These are phyloP conservation scores for Megalopta genalis DNA, from an alignment of 1,140 invertebrate species.

Conservation along the genomic window DNA sequence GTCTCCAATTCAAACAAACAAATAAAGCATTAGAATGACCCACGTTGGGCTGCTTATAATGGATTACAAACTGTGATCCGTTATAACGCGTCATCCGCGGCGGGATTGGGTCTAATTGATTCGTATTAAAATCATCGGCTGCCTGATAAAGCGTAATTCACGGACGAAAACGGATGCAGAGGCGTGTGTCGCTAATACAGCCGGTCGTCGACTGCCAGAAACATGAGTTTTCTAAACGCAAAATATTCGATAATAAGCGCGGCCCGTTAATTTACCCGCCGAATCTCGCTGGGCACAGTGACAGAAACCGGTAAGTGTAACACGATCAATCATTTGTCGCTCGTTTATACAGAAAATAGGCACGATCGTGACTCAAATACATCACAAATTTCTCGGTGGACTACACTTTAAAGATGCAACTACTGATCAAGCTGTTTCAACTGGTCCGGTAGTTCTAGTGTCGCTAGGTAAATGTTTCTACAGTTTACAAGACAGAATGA, in stretches of 20 bases:
- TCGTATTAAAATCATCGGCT: not conserved
- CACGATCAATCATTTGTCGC: not conserved
- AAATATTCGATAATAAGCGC: not conserved
- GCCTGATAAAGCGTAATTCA: not conserved
- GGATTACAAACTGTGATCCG: slow-evolving; percentile 40
- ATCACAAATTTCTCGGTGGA: not conserved
- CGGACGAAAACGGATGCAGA: not conserved
- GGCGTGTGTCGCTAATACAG: not conserved
- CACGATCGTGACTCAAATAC: not conserved
- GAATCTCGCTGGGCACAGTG: not conserved
- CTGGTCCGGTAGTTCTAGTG: no score
- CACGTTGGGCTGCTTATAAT: slow-evolving; percentile 31
- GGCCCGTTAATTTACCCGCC: not conserved
- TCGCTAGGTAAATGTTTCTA: no score
- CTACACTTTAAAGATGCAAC: not conserved
- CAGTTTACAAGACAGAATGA: no score
- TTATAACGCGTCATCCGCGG: slow-evolving; percentile 31
- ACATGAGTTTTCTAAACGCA: not conserved
- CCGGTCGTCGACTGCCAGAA: not conserved
- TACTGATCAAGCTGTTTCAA: no score
- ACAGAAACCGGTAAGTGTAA: slow-evolving; percentile 1
- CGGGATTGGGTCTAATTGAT: slow-evolving; percentile 16
- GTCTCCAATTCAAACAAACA: slow-evolving; percentile 37
- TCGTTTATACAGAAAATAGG: not conserved
- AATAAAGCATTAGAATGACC: slow-evolving; percentile 49